Conservation (phyloP, 2,113 vertebrate species). For the Caretta caretta region DNA sequence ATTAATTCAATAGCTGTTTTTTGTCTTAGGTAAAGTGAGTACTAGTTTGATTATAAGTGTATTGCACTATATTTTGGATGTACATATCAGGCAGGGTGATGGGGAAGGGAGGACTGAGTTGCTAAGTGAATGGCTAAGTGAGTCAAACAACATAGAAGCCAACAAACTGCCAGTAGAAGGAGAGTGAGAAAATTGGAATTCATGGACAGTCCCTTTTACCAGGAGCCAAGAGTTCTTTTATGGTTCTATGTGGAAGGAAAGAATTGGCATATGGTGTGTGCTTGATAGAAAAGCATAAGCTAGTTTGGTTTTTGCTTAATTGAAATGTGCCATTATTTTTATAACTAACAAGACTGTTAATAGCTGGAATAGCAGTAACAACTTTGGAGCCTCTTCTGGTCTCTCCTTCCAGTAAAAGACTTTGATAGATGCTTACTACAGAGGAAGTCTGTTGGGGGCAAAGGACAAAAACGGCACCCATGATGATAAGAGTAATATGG, state of each 20-base stretch:
- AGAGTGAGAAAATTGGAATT: background rate
- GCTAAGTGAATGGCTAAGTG: background rate
- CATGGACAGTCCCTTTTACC: background rate
- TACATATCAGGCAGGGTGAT: background rate
- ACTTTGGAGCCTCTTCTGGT: background rate
- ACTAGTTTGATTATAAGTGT: background rate
- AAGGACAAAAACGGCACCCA: background rate
- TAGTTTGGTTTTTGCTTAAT: background rate
- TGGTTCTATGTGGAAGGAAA: background rate
- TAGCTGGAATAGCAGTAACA: background rate
- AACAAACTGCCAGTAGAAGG: background rate
- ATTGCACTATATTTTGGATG: background rate
- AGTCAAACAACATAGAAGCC: background rate
- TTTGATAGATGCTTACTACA: background rate
- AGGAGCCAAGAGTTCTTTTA: background rate
- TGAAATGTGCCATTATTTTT: background rate
- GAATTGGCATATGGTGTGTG: background rate
- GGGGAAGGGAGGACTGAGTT: background rate
- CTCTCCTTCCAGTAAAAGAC: background rate
- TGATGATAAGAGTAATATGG: background rate
- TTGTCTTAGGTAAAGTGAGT: background rate
- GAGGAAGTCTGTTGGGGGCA: background rate
- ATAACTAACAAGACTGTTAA: background rate
- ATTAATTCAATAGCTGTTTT: background rate
- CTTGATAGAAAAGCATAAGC: background rate